phyloP scores from a whole-genome alignment of 2,113 vertebrate species.

The Nannobrachium achirus region DNA sequence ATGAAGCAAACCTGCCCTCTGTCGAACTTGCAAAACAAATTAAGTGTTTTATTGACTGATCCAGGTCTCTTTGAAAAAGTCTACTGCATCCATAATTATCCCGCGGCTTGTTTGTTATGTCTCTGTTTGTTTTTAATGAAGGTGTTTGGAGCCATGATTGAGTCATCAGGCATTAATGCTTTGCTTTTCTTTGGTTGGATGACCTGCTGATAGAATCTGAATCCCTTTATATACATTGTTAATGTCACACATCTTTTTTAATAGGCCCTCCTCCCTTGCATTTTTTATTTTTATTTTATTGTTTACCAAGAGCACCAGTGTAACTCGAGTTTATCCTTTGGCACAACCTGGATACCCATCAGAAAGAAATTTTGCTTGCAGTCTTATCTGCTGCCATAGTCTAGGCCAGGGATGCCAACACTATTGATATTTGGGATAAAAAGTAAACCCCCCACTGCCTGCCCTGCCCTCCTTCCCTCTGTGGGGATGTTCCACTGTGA shows the following conservation, averaged over 20 bases:
- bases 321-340: background rate
- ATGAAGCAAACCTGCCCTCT: background rate
- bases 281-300: background rate
- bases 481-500: conserved; percentile 45
- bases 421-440: conserved; percentile 58
- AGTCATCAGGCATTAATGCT: background rate
- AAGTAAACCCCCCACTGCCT: conserved; percentile 47
- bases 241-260: too few relatives aligned
- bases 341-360: conserved; percentile 39
- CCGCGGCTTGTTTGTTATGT: background rate
- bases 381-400: conserved; percentile 46
- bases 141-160: background rate
- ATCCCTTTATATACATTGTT: too few relatives aligned
- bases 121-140: background rate
- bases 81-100: background rate
- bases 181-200: background rate
- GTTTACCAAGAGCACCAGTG: conserved; percentile 5
- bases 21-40: background rate
- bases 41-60: background rate
- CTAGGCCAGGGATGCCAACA: conserved; percentile 32
- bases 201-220: too few relatives aligned
- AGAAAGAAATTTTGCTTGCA: conserved; percentile 27
- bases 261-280: background rate
- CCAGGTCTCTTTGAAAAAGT: background rate
- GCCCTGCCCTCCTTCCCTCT: conserved; percentile 48